These are phyloP conservation scores for Tetragnatha versicolor DNA, from an alignment of 1,140 invertebrate genomes.

Conservation along the genomic window DNA sequence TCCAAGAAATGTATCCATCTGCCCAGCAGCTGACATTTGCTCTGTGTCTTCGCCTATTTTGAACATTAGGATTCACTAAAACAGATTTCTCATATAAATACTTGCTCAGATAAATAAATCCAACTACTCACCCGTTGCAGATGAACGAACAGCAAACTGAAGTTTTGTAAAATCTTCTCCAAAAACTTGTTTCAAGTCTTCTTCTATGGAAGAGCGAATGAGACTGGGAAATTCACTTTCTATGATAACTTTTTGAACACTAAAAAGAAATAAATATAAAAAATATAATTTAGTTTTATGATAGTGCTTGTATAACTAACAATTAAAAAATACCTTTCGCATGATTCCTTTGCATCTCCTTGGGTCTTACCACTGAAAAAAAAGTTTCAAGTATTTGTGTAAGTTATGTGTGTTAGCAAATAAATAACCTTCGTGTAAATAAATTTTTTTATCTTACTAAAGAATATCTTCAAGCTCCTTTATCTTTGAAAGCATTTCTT, in stretches of 20 bases:
- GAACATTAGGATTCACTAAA: too few species aligned
- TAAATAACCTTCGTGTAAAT: too few species aligned
- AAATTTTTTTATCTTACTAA: too few species aligned
- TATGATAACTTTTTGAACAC: background rate
- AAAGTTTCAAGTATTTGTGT: too few species aligned
- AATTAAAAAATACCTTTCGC: background rate
- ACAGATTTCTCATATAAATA: too few species aligned
- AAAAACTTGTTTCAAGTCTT: background rate
- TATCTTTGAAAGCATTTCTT: background rate
- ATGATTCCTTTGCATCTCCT: background rate
- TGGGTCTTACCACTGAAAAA: too few species aligned
- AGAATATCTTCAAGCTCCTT: background rate
- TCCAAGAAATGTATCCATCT: slow-evolving; percentile 80
- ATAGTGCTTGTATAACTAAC: too few species aligned
- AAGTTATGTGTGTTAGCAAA: too few species aligned
- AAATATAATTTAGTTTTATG: too few species aligned
- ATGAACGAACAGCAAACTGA: slow-evolving; percentile 69
- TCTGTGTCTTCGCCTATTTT: slow-evolving; percentile 75
- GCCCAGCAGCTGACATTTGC: slow-evolving; percentile 81
- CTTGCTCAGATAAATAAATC: slow-evolving; percentile 62
- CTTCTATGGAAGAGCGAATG: background rate
- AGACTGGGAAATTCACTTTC: background rate
- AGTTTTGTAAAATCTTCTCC: background rate
- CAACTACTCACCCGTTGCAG: slow-evolving; percentile 77
- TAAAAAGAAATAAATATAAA: too few species aligned